A percentile compares a stretch with the other conserved stretches of the same genome.
These are phyloP conservation scores for Phocides pigmalion DNA, from an alignment of 1,140 invertebrate genomes.

Conservation along the genomic window DNA sequence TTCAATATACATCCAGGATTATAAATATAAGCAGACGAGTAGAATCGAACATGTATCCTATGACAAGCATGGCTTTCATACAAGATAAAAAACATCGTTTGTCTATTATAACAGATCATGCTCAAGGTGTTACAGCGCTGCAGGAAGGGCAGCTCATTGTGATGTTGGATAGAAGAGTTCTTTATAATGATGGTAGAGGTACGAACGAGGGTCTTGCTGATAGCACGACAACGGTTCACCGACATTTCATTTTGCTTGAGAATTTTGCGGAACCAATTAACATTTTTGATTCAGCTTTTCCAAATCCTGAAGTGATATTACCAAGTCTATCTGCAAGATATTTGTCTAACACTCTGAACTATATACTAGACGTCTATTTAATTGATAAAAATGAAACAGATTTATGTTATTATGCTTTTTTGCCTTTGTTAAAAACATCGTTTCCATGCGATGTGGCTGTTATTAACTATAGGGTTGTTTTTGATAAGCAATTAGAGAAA, in stretches of 20 bases:
- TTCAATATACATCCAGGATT: conserved; percentile 83
- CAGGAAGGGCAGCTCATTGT: conserved; percentile 93
- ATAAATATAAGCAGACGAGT: conserved; percentile 80
- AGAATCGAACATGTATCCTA: conserved; percentile 95
- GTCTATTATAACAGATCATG: conserved; percentile 92
- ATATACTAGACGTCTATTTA: conserved; percentile 89
- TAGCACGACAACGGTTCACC: conserved; percentile 90
- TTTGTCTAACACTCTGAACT: conserved; percentile 88
- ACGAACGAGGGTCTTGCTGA: conserved; percentile 96
- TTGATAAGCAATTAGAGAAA: conserved; percentile 43
- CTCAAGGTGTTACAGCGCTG: conserved; percentile 92
- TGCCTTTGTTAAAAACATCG: conserved; percentile 61
- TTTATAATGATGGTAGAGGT: conserved; percentile 94
- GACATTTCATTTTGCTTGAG: conserved; percentile 93
- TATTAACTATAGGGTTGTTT: conserved; percentile 57
- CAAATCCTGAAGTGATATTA: conserved; percentile 55
- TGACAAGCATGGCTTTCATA: conserved; percentile 92
- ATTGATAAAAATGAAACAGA: conserved; percentile 83
- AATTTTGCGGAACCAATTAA: conserved; percentile 70
- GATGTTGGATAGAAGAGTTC: conserved; percentile 93
- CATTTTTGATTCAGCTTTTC: conserved; percentile 41
- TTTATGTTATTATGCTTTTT: conserved; percentile 56
- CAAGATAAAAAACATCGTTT: conserved; percentile 90
- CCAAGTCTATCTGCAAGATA: conserved; percentile 89
- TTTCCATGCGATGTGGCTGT: conserved; percentile 68